A percentile compares a stretch with the other conserved stretches of the same genome.
phyloP scores from a whole-genome alignment of 2,113 vertebrate genomes.

The Columba janthina region DNA sequence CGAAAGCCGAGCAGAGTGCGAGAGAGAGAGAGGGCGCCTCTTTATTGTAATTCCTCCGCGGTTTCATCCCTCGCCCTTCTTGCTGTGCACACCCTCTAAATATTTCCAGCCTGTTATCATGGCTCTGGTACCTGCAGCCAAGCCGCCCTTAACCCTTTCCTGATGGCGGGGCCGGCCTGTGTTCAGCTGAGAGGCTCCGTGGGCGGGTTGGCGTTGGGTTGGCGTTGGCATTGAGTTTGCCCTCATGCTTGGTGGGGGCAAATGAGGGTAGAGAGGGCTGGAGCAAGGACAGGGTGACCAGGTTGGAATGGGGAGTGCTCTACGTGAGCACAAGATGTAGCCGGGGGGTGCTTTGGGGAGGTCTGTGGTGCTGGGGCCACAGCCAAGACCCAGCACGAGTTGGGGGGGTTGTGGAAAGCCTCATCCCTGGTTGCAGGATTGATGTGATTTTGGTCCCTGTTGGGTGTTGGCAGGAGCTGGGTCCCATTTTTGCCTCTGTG shows the following conservation, averaged over 20 bases:
- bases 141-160: constrained; percentile 43
- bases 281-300: not conserved
- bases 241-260: accelerated
- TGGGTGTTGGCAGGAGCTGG: accelerated
- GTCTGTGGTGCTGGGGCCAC: accelerated
- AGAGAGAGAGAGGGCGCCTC: not conserved
- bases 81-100: constrained; percentile 51
- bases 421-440: accelerated
- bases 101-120: constrained; percentile 69
- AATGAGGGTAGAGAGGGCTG: not conserved
- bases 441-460: not conserved
- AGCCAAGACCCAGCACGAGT: not conserved
- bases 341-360: accelerated
- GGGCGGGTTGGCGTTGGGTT: no score
- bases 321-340: not conserved
- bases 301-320: not conserved
- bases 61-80: constrained; percentile 52
- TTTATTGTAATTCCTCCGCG: constrained; percentile 24
- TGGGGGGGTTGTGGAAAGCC: not conserved
- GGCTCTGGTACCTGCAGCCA: constrained; percentile 57
- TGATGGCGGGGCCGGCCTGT: accelerated
- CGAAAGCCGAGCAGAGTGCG: not conserved
- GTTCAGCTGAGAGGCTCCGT: accelerated
- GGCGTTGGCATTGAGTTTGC: not conserved
- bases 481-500: not conserved